Base-by-base conservation (phyloP, 2,113 vertebrate species). In the Callopanchax toddi region DNA sequence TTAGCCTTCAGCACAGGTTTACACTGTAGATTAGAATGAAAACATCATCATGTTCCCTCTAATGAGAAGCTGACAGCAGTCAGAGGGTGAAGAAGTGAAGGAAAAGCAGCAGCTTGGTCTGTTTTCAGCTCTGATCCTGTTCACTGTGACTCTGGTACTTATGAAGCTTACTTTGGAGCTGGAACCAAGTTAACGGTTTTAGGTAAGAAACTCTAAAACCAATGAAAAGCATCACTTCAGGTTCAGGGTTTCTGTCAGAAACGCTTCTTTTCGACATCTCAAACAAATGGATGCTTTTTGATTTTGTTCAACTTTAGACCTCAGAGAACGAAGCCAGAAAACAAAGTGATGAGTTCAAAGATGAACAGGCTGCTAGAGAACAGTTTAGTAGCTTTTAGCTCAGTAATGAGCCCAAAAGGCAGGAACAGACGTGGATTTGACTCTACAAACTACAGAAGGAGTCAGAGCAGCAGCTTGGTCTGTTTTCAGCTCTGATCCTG, bases 181-280 rank as follows among this genome's bases (percentile, higher is more conserved):
- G 81, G 77, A 54, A 83, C 74, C 12, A 68, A 40, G 20, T 56
- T 71, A 16, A 71, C 66, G 0, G 90, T 94, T 51, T 58, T 93
- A 0, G 93, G 93, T 94, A 91, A 95, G 72, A 56, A 48, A 20
- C 3, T 6, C 6, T 4, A 42, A n/a, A 42, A 17, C 16, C 6
- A 9, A 2, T 10, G 10, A 44, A 44, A 44, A 2, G 5, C 17
- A 11, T 37, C 36, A 8, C 3, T 8, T 6, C 29, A 32, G 29
- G 29, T 32, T 32, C 2, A 8, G 29, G 6, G 29, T 32, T 32
- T 32, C 6, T 32, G 29, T 32, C 6, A 32, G 29, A 32, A 32
- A 7, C 6, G 2, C 36, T 37, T 12, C 12, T 37, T 1, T 37
- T 11, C 36, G 11, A 12, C 3, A 37, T 37, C 36, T 37, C 3